A percentile compares a stretch with the other conserved stretches of the same genome.
Conservation (phyloP, 2,113 vertebrate species). For the Oryctolagus cuniculus region mOryCun1.1 NC_091453.1:62507001-62507500, state of each 20-base stretch:
- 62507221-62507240: not conserved
- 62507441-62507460: not conserved
- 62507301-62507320: not conserved
- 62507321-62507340: not conserved
- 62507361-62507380: not conserved
- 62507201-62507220: not conserved
- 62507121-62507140: not conserved
- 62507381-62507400: not conserved
- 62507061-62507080: not conserved
- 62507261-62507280: not conserved
- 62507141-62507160: not conserved
- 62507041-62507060: not conserved
- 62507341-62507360: not conserved
- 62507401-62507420: not conserved
- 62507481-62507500: not conserved
- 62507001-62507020: not conserved
- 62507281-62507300: not conserved
- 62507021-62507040: not conserved
- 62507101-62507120: not conserved
- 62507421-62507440: not conserved
- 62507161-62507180: not conserved
- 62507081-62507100: not conserved
- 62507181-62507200: not conserved
- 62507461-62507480: not conserved
- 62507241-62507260: not conserved